Conservation (phyloP, 2,888 invertebrate genomes). For the Callyntrura guangdongensis region DNA sequence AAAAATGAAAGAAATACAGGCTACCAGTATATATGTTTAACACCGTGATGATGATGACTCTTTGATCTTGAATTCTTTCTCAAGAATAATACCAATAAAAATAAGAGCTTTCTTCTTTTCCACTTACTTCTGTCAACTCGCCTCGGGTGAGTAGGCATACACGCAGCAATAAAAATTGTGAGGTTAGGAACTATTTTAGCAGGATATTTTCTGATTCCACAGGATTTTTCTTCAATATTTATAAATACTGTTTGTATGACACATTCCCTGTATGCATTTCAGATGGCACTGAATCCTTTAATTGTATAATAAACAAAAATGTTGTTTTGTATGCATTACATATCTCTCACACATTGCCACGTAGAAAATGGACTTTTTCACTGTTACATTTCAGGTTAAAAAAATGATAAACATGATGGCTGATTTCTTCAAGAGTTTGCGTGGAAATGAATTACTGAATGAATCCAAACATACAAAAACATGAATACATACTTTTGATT, state of each 20-base stretch:
- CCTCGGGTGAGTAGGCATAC: not conserved
- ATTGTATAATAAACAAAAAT: not conserved
- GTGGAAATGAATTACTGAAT: not conserved
- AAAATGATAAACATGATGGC: constrained; percentile 26
- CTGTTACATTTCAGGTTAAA: not conserved
- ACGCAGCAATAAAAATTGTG: not conserved
- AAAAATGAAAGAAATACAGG: not conserved
- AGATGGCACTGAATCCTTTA: not conserved
- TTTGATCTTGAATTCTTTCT: constrained; percentile 67
- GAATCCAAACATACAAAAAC: constrained; percentile 2
- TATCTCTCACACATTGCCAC: not conserved
- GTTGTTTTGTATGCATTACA: not conserved
- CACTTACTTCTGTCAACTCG: not conserved
- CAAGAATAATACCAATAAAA: constrained; percentile 4
- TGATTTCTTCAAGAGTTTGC: not conserved
- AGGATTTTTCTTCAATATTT: not conserved
- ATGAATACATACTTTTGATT: not conserved
- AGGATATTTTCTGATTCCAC: not conserved
- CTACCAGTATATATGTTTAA: not conserved
- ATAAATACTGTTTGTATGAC: constrained; percentile 17
- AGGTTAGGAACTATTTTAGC: not conserved
- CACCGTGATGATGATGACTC: constrained; percentile 16
- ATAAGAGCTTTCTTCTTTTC: not conserved
- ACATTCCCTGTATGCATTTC: not conserved
- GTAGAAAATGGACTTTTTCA: constrained; percentile 11